These are phyloP conservation scores for Ceratosolen solmsi DNA, from an alignment of 1,140 invertebrate genomes.

Conservation along the genomic window DNA sequence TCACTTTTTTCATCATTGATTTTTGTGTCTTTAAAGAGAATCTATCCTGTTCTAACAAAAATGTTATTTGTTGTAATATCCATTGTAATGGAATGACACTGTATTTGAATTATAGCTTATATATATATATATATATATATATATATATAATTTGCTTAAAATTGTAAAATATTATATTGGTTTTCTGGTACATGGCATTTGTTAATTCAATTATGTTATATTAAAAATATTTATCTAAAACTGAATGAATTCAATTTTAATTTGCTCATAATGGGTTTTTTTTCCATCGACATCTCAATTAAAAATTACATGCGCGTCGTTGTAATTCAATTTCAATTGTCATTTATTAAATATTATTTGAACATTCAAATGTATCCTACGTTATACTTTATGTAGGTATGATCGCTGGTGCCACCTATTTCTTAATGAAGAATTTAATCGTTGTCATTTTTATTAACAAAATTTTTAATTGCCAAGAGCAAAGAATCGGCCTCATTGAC, in stretches of 20 bases:
- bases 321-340: conserved; percentile 52
- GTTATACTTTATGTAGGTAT: conserved; percentile 42
- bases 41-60: conserved; percentile 22
- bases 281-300: conserved; percentile 10
- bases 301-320: conserved; percentile 24
- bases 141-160: conserved; percentile 5
- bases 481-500: not conserved
- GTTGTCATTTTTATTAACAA: conserved; percentile 10
- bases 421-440: conserved; percentile 1
- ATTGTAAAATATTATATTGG: not conserved
- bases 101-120: conserved; percentile 42
- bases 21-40: conserved; percentile 42
- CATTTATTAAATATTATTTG: conserved; percentile 56
- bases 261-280: not conserved
- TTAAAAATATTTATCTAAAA: conserved; percentile 1
- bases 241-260: not conserved
- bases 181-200: not conserved
- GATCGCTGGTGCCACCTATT: conserved; percentile 50
- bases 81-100: conserved; percentile 43
- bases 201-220: not conserved
- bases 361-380: conserved; percentile 55
- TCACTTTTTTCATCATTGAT: conserved; percentile 33
- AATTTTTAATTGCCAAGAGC: conserved; percentile 17
- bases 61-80: conserved; percentile 41
- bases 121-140: conserved; percentile 24